Conservation (phyloP, 2,113 vertebrate species). For the Eidolon helvum region DNA sequence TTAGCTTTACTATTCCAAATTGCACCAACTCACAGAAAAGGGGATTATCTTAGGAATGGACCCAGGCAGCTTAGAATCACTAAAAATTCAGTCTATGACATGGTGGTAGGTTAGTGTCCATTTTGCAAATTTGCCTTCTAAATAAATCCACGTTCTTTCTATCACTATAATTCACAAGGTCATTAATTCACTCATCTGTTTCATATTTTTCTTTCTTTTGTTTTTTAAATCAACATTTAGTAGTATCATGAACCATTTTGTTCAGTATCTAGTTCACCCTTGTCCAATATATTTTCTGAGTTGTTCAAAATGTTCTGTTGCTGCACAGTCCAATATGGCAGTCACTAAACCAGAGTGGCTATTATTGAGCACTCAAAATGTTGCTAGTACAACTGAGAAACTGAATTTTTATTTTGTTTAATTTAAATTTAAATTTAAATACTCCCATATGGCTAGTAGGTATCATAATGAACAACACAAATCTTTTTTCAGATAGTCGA, state of each 20-base stretch:
- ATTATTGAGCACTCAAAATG: not conserved
- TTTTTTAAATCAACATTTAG: not conserved
- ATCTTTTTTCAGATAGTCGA: not conserved
- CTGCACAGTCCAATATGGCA: not conserved
- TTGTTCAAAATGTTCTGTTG: not conserved
- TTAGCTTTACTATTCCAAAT: not conserved
- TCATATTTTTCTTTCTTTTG: not conserved
- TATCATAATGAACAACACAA: not conserved
- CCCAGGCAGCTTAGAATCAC: not conserved
- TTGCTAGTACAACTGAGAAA: not conserved
- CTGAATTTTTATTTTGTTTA: not conserved
- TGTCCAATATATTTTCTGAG: not conserved
- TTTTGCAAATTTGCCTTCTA: not conserved
- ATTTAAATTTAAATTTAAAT: conserved; percentile 27
- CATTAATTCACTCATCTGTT: not conserved
- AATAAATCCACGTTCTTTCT: not conserved
- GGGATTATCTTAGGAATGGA: not conserved
- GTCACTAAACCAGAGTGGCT: not conserved
- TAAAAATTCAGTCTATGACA: not conserved
- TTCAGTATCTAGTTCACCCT: not conserved
- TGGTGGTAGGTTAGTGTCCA: not conserved
- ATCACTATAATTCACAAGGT: not conserved
- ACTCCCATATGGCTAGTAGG: not conserved
- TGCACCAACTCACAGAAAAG: not conserved
- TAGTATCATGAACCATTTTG: not conserved